These are phyloP conservation scores for Apis florea DNA, from an alignment of 1,140 invertebrate species.

Conservation along the genomic window DNA sequence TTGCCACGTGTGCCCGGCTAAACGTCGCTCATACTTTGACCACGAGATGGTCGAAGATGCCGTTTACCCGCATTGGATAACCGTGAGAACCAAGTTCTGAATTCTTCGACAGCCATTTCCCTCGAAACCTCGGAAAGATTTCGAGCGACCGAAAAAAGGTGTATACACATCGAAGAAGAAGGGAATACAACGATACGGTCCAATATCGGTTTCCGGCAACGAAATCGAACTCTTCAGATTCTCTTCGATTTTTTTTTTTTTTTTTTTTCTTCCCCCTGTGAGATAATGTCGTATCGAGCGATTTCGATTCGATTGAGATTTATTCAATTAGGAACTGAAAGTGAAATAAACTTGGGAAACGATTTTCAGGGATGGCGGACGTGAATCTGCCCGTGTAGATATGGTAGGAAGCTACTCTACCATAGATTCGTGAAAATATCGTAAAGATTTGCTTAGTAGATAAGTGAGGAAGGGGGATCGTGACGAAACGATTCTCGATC, in stretches of 20 bases:
- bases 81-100: slow-evolving; percentile 41
- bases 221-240: slow-evolving; percentile 1
- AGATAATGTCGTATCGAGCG: background rate
- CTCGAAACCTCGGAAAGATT: background rate
- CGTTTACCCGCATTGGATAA: slow-evolving; percentile 43
- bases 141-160: background rate
- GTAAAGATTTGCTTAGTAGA: background rate
- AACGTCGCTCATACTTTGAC: background rate
- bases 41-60: slow-evolving; percentile 37
- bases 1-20: slow-evolving; percentile 37
- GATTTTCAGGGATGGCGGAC: background rate
- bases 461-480: background rate
- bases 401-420: no score
- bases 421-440: background rate
- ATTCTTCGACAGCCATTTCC: background rate
- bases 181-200: slow-evolving; percentile 46
- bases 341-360: background rate
- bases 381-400: background rate
- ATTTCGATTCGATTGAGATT: background rate
- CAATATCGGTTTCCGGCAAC: slow-evolving; percentile 32
- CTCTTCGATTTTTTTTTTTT: background rate
- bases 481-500: background rate
- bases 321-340: background rate
- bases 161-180: slow-evolving; percentile 42
- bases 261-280: background rate